A percentile compares a stretch with the other conserved stretches of the same genome.
Conservation (phyloP, 2,797 vertebrate genomes). For the Tenualosa ilisha region DNA sequence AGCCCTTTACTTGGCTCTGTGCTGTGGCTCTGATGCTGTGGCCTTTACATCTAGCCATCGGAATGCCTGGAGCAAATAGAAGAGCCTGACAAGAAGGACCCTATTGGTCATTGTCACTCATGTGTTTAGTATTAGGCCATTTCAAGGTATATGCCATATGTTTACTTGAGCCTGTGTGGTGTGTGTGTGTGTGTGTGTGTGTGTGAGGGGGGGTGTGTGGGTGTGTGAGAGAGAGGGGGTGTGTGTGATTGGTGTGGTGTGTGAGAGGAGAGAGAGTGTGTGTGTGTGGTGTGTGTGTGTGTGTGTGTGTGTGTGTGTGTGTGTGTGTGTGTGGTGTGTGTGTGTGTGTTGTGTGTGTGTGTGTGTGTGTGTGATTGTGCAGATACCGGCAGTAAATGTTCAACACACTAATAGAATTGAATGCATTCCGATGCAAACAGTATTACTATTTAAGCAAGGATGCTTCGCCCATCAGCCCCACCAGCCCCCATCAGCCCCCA, state of each 20-base stretch:
- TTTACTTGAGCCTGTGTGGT: background rate
- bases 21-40: background rate
- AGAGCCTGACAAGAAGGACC: background rate
- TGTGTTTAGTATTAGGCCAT: background rate
- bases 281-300: conserved; percentile 3
- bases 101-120: background rate
- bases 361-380: conserved; percentile 30
- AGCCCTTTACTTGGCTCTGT: background rate
- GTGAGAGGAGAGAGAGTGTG: conserved; percentile 31
- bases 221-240: conserved; percentile 8
- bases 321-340: background rate
- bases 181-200: conserved; percentile 5
- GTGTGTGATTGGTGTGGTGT: conserved; percentile 43
- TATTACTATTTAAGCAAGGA: background rate
- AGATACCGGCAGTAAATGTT: conserved; percentile 7
- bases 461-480: background rate
- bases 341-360: conserved; percentile 19
- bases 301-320: background rate
- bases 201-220: conserved; percentile 29
- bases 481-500: background rate
- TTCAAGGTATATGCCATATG: background rate
- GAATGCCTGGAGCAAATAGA: background rate
- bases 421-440: background rate
- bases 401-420: background rate
- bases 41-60: background rate